Percentiles rank a stretch among this genome's conserved stretches.
Evolutionary conservation across 2,888 invertebrate species (phyloP).

Genomic region (Lumbricus terrestris): DNA sequence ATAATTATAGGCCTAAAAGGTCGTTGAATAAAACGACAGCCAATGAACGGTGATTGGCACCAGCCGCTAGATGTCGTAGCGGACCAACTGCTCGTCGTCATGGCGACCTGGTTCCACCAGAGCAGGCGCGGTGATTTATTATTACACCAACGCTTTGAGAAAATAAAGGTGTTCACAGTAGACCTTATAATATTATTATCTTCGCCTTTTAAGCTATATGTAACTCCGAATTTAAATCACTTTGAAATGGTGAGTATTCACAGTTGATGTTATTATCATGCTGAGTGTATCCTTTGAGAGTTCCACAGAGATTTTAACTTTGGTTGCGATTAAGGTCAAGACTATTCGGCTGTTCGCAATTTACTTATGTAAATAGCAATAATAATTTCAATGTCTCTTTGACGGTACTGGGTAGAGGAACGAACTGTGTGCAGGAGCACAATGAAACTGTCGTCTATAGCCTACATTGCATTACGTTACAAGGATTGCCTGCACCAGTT

Average conservation of each 20-base stretch:
- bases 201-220: neutral
- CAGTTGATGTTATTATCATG: neutral
- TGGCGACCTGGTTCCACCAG: neutral
- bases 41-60: neutral
- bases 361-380: neutral
- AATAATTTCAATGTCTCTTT: neutral
- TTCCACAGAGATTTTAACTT: neutral
- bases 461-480: no score
- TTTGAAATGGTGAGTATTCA: neutral
- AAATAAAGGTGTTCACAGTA: neutral
- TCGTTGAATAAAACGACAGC: no score
- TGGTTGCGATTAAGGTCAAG: neutral
- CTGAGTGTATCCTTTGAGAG: neutral
- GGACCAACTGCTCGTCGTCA: neutral
- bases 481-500: no score
- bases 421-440: neutral
- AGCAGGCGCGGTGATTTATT: neutral
- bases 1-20: no score
- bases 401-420: neutral
- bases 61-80: neutral
- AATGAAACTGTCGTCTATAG: neutral
- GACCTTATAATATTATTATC: neutral
- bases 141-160: neutral
- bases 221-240: neutral
- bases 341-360: neutral